Conservation (phyloP, 2,113 vertebrate species). For the Syrmaticus mikado region DNA sequence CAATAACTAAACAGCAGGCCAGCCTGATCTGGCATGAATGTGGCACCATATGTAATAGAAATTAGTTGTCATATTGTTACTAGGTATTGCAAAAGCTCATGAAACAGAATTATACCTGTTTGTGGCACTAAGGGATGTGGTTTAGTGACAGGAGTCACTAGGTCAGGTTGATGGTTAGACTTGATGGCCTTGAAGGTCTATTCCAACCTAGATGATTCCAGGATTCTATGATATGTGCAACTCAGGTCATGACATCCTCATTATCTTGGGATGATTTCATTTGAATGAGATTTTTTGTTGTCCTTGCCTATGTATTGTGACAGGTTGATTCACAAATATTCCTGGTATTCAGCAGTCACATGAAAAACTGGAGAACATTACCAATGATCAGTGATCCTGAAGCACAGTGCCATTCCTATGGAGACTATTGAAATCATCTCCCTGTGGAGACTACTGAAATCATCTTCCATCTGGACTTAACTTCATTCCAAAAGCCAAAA, state of each 20-base stretch:
- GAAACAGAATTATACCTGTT: not conserved
- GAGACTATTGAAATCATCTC: not conserved
- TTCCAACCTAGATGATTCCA: not conserved
- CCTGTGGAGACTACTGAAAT: not conserved
- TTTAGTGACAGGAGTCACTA: not conserved
- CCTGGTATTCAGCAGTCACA: not conserved
- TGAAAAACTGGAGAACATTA: rapidly evolving
- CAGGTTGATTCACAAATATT: not conserved
- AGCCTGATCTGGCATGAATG: not conserved
- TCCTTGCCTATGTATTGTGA: not conserved
- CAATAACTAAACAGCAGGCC: not conserved
- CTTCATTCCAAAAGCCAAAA: not conserved
- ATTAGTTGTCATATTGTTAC: not conserved
- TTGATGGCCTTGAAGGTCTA: not conserved
- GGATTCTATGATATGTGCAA: not conserved
- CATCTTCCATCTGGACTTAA: not conserved
- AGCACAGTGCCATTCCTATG: not conserved
- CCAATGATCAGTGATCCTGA: not conserved
- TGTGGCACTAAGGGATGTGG: not conserved
- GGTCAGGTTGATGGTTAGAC: not conserved
- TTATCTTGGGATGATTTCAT: not conserved
- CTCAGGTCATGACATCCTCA: not conserved
- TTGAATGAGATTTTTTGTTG: not conserved
- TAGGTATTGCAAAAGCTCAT: not conserved
- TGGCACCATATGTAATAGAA: rapidly evolving